A percentile compares a stretch with the other conserved stretches of the same genome.
phyloP scores from a whole-genome alignment of 1,140 invertebrate genomes.

The Pseudoatta argentina region DNA sequence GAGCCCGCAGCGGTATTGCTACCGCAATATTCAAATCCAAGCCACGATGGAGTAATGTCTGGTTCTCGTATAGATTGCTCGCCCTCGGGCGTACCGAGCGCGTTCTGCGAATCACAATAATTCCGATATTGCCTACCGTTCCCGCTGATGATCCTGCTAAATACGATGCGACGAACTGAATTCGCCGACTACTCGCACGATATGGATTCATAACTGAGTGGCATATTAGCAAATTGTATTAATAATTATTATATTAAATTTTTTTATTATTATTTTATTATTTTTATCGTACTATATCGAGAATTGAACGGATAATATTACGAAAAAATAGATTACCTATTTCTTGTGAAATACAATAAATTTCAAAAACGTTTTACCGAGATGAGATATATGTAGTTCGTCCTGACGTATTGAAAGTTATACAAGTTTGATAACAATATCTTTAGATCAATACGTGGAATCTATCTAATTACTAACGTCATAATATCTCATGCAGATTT shows the following conservation, averaged over 20 bases:
- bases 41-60: slow-evolving; percentile 83
- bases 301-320: not conserved
- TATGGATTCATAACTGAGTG: slow-evolving; percentile 10
- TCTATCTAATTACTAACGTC: slow-evolving; percentile 30
- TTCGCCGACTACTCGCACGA: slow-evolving; percentile 42
- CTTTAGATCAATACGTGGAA: not conserved
- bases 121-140: slow-evolving; percentile 85
- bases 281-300: not conserved
- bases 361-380: not conserved
- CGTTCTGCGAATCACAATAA: slow-evolving; percentile 84
- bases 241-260: not conserved
- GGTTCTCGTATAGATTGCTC: slow-evolving; percentile 84
- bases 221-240: not conserved
- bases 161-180: slow-evolving; percentile 77
- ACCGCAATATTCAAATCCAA: slow-evolving; percentile 85
- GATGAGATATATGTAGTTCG: not conserved
- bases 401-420: slow-evolving; percentile 37
- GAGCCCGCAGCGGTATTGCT: slow-evolving; percentile 83
- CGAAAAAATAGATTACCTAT: not conserved
- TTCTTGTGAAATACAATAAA: not conserved
- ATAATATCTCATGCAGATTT: not conserved
- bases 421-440: slow-evolving; percentile 39
- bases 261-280: not conserved
- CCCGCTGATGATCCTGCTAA: slow-evolving; percentile 84
- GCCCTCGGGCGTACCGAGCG: slow-evolving; percentile 79